Percentiles rank a stretch among this genome's conserved stretches.
Evolutionary conservation across 1,140 invertebrate species (phyloP).

Genomic region (Sipha flava): DNA sequence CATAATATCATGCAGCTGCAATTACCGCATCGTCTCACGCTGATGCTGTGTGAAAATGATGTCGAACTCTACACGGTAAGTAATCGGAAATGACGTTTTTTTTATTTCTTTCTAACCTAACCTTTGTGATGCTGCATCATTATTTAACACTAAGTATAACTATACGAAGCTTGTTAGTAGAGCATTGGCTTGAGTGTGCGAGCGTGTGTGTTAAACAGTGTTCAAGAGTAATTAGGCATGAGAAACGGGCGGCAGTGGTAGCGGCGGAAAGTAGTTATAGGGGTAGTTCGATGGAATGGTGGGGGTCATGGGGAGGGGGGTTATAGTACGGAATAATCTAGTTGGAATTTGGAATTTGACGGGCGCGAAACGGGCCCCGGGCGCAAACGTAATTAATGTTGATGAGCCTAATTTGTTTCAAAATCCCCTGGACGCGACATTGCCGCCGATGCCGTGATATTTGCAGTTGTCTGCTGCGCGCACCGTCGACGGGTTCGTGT

Average conservation of each 20-base stretch:
- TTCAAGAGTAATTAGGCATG: not conserved
- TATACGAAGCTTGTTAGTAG: too few relatives aligned
- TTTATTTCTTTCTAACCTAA: too few relatives aligned
- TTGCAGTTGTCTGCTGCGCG: not conserved
- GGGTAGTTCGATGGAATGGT: not conserved
- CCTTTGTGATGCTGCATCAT: too few relatives aligned
- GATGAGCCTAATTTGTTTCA: constrained; percentile 10
- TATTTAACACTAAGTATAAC: too few relatives aligned
- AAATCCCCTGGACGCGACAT: not conserved
- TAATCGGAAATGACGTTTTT: too few relatives aligned
- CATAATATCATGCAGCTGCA: too few relatives aligned
- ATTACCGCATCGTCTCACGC: too few relatives aligned
- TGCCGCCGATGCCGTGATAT: not conserved
- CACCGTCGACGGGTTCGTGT: not conserved
- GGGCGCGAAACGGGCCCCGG: not conserved
- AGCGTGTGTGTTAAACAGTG: not conserved
- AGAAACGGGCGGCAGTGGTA: not conserved
- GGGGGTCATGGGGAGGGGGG: too few relatives aligned
- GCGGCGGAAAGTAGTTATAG: too few relatives aligned
- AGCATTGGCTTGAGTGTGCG: too few relatives aligned
- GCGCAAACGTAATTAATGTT: constrained; percentile 18
- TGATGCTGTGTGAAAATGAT: too few relatives aligned
- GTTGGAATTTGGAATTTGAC: constrained; percentile 20
- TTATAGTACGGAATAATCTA: not conserved
- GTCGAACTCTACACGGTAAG: too few relatives aligned